These are phyloP conservation scores for Astyanax mexicanus DNA, from an alignment of 2,797 vertebrate species.

Conservation along the genomic window DNA sequence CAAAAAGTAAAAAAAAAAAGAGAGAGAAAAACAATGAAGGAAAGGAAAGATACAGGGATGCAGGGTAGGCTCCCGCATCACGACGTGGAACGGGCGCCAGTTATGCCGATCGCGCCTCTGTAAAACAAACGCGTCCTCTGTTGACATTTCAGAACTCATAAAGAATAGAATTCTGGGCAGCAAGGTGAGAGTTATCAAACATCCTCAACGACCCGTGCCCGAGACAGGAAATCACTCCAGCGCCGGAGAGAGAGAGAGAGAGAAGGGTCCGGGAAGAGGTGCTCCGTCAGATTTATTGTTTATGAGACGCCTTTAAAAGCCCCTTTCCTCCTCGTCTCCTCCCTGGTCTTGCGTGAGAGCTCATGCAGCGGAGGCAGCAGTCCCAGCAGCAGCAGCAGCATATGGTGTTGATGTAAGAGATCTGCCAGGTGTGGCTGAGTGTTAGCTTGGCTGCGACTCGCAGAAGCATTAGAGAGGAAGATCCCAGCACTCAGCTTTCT, in stretches of 20 bases:
- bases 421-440: slow-evolving; percentile 51
- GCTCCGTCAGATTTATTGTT: slow-evolving; percentile 50
- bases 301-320: slow-evolving; percentile 38
- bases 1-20: background rate
- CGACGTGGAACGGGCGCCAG: background rate
- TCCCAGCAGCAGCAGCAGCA: slow-evolving; percentile 36
- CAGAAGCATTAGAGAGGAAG: slow-evolving; percentile 23
- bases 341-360: slow-evolving; percentile 36
- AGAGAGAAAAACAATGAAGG: background rate
- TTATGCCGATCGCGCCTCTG: slow-evolving; percentile 21
- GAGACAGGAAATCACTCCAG: slow-evolving; percentile 36
- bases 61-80: background rate
- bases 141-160: slow-evolving; percentile 23
- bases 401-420: slow-evolving; percentile 53
- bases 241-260: slow-evolving; percentile 23
- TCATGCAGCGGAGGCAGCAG: slow-evolving; percentile 25
- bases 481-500: slow-evolving; percentile 12
- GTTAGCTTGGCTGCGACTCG: slow-evolving; percentile 21
- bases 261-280: slow-evolving; percentile 22
- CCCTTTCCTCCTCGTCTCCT: slow-evolving; percentile 23
- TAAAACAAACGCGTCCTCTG: slow-evolving; percentile 32
- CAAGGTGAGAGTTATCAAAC: slow-evolving; percentile 65
- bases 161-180: slow-evolving; percentile 58
- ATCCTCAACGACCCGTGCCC: slow-evolving; percentile 51
- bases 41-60: background rate